Conservation (phyloP, 2,113 vertebrate genomes). For the Ariopsis seemanni region DNA sequence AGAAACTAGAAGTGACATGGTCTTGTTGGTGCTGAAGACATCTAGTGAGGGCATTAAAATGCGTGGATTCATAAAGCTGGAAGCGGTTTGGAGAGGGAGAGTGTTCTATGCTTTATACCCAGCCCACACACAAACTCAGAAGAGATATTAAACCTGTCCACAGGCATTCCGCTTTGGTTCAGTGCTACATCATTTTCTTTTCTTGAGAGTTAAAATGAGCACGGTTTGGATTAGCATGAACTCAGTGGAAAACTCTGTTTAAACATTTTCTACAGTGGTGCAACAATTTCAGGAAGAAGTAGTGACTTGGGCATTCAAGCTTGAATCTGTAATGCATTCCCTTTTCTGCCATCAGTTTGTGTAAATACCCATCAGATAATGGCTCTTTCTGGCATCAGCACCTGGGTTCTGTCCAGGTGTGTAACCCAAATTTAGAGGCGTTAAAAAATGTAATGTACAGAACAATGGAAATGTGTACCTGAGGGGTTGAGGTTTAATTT, state of each 20-base stretch:
- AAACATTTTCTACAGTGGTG: conserved; percentile 5
- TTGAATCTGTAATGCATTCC: not conserved
- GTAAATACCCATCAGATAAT: conserved; percentile 12
- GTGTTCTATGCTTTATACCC: conserved; percentile 46
- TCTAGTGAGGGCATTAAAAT: conserved; percentile 59
- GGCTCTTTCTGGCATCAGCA: not conserved
- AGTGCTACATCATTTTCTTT: conserved; percentile 29
- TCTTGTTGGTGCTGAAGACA: conserved; percentile 61
- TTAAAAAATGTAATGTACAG: not conserved
- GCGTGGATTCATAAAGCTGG: conserved; percentile 57
- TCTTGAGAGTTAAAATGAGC: conserved; percentile 18
- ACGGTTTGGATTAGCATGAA: conserved; percentile 18
- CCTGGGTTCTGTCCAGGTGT: conserved; percentile 8
- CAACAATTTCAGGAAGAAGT: not conserved
- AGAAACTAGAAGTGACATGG: conserved; percentile 69
- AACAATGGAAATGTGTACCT: not conserved
- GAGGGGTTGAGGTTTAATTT: not conserved
- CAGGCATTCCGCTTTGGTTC: conserved; percentile 21
- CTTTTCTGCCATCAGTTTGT: not conserved
- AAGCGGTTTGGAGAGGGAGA: conserved; percentile 48
- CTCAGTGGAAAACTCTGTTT: not conserved
- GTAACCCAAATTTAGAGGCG: conserved; percentile 4
- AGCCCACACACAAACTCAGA: conserved; percentile 43
- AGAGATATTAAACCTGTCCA: conserved; percentile 36
- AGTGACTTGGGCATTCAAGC: not conserved